Base-by-base conservation (phyloP, 2,797 vertebrate species). In the Gouania willdenowi region DNA sequence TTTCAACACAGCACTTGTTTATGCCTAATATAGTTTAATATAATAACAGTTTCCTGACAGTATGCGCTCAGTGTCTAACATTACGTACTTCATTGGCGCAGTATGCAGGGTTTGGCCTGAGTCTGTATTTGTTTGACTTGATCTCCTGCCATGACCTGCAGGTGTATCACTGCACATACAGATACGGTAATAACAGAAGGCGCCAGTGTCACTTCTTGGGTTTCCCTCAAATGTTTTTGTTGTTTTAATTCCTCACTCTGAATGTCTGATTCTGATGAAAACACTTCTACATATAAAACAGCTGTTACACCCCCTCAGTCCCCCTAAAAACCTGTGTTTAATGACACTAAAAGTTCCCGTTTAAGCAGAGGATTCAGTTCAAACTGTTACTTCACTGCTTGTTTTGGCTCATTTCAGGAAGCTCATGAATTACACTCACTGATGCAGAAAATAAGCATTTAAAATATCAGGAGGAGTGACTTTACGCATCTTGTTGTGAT, bases 341-440 rank as follows among this genome's bases (percentile, higher is more conserved):
- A 26, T 22, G 26, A 8, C 2, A 3, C 13, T 14, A 14, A 14
- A 14, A 14, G 13, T 41, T 5, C 10, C 18, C 5, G 6, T 4
- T 11, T 33, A 48, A 70, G 65, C 42, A 10, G 12, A 11, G 11
- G 49, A 60, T 81, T 81, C 52, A 66, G 28, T 64, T 46, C 40
- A 55, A 54, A 28, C 39, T 54, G 50, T 73, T 55, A 40, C 42
- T 11, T 48, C 22, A 16, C 31, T 77, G 57, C 81, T 84, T 84
- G 35, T 40, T 74, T 84, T 83, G 69, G 69, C 73, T 36, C 45
- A n/a, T n/a, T n/a, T n/a, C n/a, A n/a, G n/a, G n/a, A n/a, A n/a
- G n/a, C n/a, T n/a, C n/a, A n/a, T n/a, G n/a, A n/a, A n/a, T n/a
- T n/a, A n/a, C n/a, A n/a, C n/a, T n/a, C n/a, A n/a, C n/a, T n/a